These are phyloP conservation scores for Xestia ashworthii DNA, from an alignment of 2,888 invertebrate species.

Conservation along the genomic window DNA sequence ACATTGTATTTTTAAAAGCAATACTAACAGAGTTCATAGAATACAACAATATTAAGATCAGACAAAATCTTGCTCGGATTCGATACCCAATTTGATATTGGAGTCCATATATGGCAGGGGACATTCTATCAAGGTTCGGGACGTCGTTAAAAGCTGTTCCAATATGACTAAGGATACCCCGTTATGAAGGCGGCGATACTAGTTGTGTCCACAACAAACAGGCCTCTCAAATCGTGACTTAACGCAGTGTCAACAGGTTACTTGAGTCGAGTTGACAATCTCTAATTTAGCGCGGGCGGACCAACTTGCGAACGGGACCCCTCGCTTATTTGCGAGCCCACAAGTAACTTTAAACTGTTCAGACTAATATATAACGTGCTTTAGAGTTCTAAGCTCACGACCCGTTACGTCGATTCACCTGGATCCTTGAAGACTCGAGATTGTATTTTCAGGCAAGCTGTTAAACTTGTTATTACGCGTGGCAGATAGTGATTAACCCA, in stretches of 20 bases:
- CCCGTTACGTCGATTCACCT: slow-evolving; percentile 76
- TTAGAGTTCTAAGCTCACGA: slow-evolving; percentile 78
- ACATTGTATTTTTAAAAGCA: slow-evolving; percentile 30
- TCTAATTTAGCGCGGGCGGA: slow-evolving; percentile 86
- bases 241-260: slow-evolving; percentile 88
- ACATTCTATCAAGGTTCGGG: slow-evolving; percentile 46
- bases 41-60: slow-evolving; percentile 15
- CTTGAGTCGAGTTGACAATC: slow-evolving; percentile 87
- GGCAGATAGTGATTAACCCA: slow-evolving; percentile 59
- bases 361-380: slow-evolving; percentile 84
- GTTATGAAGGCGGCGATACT: slow-evolving; percentile 70
- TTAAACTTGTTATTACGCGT: slow-evolving; percentile 53
- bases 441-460: slow-evolving; percentile 71
- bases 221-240: slow-evolving; percentile 81
- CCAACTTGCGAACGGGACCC: slow-evolving; percentile 82
- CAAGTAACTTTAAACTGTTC: slow-evolving; percentile 86
- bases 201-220: slow-evolving; percentile 80
- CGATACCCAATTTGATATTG: slow-evolving; percentile 30
- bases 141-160: slow-evolving; percentile 67
- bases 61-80: slow-evolving; percentile 19
- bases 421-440: slow-evolving; percentile 71
- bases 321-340: slow-evolving; percentile 85
- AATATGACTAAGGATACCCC: slow-evolving; percentile 70
- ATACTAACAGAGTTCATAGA: background rate
- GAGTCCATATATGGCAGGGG: background rate